Conservation (phyloP, 2,113 vertebrate species). For the Phrynocephalus versicolor region DNA sequence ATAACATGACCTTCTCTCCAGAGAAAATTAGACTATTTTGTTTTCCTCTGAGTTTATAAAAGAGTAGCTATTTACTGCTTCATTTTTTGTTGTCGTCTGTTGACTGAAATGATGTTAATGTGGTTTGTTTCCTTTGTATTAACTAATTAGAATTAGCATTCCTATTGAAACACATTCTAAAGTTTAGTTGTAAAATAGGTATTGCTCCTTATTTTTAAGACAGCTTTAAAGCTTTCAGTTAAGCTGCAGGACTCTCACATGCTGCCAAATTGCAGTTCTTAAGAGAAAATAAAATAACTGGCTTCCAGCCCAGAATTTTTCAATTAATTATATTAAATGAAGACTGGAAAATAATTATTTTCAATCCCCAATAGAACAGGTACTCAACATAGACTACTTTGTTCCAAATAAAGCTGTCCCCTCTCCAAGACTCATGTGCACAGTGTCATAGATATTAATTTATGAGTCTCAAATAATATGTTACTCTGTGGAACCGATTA, state of each 20-base stretch:
- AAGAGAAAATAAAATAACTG: slow-evolving; percentile 50
- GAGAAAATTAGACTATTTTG: slow-evolving; percentile 9
- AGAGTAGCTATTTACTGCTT: slow-evolving; percentile 22
- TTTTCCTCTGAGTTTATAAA: slow-evolving; percentile 27
- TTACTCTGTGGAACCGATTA: too few species aligned
- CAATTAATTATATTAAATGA: slow-evolving; percentile 61
- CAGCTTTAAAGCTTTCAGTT: slow-evolving; percentile 22
- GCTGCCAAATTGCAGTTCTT: slow-evolving; percentile 49
- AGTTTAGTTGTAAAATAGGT: slow-evolving; percentile 46
- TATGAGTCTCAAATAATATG: too few species aligned
- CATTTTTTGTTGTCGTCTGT: not conserved
- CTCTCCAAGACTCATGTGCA: slow-evolving; percentile 23
- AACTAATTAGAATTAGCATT: slow-evolving; percentile 50
- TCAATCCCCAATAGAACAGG: slow-evolving; percentile 9
- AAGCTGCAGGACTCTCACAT: slow-evolving; percentile 10
- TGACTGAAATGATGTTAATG: slow-evolving; percentile 44
- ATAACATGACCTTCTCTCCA: too few species aligned
- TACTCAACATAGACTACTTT: not conserved
- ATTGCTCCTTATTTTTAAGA: slow-evolving; percentile 36
- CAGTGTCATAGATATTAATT: not conserved
- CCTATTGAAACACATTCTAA: slow-evolving; percentile 23
- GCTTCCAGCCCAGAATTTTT: slow-evolving; percentile 45
- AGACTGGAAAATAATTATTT: slow-evolving; percentile 19
- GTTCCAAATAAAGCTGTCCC: slow-evolving; percentile 16
- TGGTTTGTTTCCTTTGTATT: slow-evolving; percentile 4